Conservation (phyloP, 2,113 vertebrate genomes). For the human region GRCh38 chr12:98933001-98933500, state of each 20-base stretch:
- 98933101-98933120: background rate
- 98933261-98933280: background rate
- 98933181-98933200: background rate
- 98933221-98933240: background rate
- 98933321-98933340: background rate
- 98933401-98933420: background rate
- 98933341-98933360: background rate
- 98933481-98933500: background rate
- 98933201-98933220: background rate
- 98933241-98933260: background rate
- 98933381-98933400: background rate
- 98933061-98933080: background rate
- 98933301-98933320: background rate
- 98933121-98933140: background rate
- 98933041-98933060: background rate
- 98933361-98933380: background rate
- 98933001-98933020: background rate
- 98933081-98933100: background rate
- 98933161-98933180: background rate
- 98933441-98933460: background rate
- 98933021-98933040: background rate
- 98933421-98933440: background rate
- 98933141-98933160: too few relatives aligned
- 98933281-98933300: background rate
- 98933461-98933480: background rate